Base-by-base conservation (phyloP, 2,113 vertebrate species). In the Litocranius walleri region DNA sequence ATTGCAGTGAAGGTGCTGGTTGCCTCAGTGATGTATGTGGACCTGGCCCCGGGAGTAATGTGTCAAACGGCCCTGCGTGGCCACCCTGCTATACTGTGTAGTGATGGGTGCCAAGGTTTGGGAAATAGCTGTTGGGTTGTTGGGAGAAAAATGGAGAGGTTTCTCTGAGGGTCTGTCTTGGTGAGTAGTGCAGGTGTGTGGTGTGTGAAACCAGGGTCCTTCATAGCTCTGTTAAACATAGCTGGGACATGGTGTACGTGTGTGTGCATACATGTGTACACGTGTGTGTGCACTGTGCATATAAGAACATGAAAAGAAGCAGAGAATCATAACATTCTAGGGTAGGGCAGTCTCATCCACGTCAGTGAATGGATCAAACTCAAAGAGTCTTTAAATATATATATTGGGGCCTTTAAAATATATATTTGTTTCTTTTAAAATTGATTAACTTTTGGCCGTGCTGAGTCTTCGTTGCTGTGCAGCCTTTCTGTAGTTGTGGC, bases 221-320 rank as follows among this genome's bases (percentile, higher is more conserved):
- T 40, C 16, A 23, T 4, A 36, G 61, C 19, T 85, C 86, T 50
- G 30, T 30, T 48, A 14, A 15, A 27, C 0, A 3, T 40, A 59
- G 23, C 8, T 14, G 16, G 33, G 71, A 88, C 7, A 30, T 6
- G 1, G 14, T 25, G 3, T 90, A 5, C 4, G 0, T 48, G 23
- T 12, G 0, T 30, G 4, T 67, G 11, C 17, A 7, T 29, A 7
- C 2, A 12, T 7, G 0, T 36, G 1, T 11, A 40, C 0, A 3
- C 6, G 0, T 29, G 17, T 56, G 25, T 48, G 17, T 36, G 15
- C 7, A 1, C 19, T 40, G 40, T 77, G 15, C 6, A 0, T 25
- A 12, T 78, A 61, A 48, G 52, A 82, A 78, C 40, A 21, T 50
- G 15, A 52, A 57, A 56, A 40, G 48, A 43, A 62, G 67, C 62